Percentiles rank a stretch among this genome's conserved stretches.
phyloP scores from a whole-genome alignment of 2,113 vertebrate genomes.

The Boleophthalmus pectinirostris region DNA sequence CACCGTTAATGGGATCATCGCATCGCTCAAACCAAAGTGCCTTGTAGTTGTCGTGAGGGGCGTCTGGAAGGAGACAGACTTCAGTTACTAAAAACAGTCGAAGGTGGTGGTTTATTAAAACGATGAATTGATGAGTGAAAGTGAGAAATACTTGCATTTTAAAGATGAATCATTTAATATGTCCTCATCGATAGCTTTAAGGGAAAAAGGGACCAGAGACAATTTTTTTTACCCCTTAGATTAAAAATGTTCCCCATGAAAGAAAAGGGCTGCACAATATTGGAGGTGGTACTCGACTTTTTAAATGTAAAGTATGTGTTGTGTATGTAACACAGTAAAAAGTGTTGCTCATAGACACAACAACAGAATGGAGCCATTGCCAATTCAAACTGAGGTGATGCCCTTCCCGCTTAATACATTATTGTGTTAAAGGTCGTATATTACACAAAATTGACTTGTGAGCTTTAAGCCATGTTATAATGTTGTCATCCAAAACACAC shows the following conservation, averaged over 20 bases:
- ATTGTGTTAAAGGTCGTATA: neutral
- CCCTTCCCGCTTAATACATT: neutral
- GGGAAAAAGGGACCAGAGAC: constrained; percentile 57
- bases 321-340: too few relatives aligned
- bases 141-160: constrained; percentile 78
- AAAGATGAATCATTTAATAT: constrained; percentile 70
- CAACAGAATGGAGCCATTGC: neutral
- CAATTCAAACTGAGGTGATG: neutral
- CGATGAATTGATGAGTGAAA: neutral
- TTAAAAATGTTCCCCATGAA: constrained; percentile 31
- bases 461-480: too few relatives aligned
- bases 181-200: constrained; percentile 80
- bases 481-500: too few relatives aligned
- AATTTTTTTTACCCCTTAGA: constrained; percentile 46
- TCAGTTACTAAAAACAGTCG: neutral
- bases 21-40: constrained; percentile 89
- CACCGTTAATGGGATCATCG: constrained; percentile 86
- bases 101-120: neutral
- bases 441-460: too few relatives aligned
- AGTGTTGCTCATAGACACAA: neutral
- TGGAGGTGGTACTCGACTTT: too few relatives aligned
- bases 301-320: too few relatives aligned
- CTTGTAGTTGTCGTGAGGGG: constrained; percentile 83
- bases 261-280: constrained; percentile 12
- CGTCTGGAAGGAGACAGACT: constrained; percentile 62